These are phyloP conservation scores for Phaenicophaeus curvirostris DNA, from an alignment of 2,797 vertebrate species.

Conservation along the genomic window DNA sequence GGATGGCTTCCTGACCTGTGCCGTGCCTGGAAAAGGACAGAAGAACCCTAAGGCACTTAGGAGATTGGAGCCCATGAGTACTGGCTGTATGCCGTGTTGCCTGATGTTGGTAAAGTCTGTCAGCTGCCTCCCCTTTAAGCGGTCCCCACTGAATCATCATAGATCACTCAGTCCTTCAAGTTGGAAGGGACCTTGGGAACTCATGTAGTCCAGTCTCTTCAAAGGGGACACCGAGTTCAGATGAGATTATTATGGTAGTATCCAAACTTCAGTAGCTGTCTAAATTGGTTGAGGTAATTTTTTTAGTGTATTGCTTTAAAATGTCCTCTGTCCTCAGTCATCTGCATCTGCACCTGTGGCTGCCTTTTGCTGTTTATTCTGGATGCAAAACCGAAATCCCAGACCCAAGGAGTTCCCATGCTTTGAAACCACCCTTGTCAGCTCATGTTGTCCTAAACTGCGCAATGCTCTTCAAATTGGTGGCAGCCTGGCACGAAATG, in stretches of 20 bases:
- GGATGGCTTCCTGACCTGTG: background rate
- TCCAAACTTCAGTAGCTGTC: background rate
- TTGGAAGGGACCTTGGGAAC: background rate
- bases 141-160: background rate
- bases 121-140: background rate
- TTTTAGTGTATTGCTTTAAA: background rate
- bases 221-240: background rate
- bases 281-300: background rate
- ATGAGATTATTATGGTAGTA: background rate
- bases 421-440: background rate
- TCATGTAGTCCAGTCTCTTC: background rate
- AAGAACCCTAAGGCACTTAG: background rate
- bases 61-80: background rate
- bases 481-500: background rate
- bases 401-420: background rate
- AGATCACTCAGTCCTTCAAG: background rate
- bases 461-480: background rate
- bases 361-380: background rate
- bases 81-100: background rate
- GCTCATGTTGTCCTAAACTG: background rate
- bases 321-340: accelerated
- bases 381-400: background rate
- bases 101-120: background rate
- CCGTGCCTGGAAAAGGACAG: background rate
- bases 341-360: background rate